A percentile compares a stretch with the other conserved stretches of the same genome.
phyloP scores from a whole-genome alignment of 2,113 vertebrate species.

The Procavia capensis region DNA sequence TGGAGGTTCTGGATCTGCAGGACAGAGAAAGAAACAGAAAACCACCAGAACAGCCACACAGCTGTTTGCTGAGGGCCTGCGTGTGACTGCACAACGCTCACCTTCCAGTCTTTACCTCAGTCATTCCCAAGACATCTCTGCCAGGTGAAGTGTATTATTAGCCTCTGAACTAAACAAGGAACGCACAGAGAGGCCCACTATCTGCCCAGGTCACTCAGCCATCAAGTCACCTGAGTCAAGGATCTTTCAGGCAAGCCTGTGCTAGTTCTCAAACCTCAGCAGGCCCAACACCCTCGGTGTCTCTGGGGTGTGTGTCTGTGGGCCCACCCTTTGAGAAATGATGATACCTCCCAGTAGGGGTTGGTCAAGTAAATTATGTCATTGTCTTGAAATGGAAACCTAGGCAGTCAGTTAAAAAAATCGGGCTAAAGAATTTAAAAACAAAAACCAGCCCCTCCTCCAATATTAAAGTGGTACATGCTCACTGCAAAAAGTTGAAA shows the following conservation, averaged over 20 bases:
- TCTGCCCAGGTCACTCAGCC: not conserved
- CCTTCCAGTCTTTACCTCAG: not conserved
- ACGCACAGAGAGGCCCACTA: not conserved
- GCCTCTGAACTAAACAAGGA: not conserved
- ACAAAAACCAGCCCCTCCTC: not conserved
- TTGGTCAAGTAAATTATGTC: not conserved
- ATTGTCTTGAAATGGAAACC: not conserved
- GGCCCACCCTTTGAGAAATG: not conserved
- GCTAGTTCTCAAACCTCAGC: not conserved
- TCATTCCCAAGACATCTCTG: not conserved
- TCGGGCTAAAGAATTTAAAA: slow-evolving; percentile 4
- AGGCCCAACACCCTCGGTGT: not conserved
- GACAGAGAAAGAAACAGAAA: not conserved
- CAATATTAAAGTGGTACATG: not conserved
- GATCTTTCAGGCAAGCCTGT: not conserved
- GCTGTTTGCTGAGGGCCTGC: not conserved
- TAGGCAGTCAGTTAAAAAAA: slow-evolving; percentile 9
- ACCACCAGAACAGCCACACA: not conserved
- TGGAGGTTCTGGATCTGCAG: not conserved
- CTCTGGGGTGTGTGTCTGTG: not conserved
- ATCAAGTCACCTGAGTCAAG: not conserved
- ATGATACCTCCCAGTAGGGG: not conserved
- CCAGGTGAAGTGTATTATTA: not conserved
- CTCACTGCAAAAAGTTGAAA: slow-evolving; percentile 28
- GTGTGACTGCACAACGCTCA: not conserved